Conservation (phyloP, 2,888 invertebrate species). For the Melangyna quadrimaculata region DNA sequence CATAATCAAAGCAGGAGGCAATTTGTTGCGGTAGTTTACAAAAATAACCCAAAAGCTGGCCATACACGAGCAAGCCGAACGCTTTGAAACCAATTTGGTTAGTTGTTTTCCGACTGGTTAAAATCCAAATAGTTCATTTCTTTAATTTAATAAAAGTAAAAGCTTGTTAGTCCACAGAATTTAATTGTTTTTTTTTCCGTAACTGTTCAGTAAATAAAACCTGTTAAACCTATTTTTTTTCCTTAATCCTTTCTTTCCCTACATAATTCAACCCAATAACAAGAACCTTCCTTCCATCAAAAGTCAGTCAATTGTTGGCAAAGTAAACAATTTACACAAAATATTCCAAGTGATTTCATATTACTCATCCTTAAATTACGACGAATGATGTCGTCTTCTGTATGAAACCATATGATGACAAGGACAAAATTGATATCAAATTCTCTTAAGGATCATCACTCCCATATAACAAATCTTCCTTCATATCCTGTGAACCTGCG, state of each 20-base stretch:
- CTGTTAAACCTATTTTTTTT: too few species aligned
- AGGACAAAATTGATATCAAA: constrained; percentile 34
- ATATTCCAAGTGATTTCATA: constrained; percentile 51
- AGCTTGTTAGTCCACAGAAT: not conserved
- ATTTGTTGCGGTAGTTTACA: too few species aligned
- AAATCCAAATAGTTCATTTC: not conserved
- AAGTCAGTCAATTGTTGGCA: constrained; percentile 38
- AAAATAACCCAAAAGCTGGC: too few species aligned
- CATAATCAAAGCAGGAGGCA: too few species aligned
- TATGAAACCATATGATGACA: not conserved
- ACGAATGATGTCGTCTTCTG: not conserved
- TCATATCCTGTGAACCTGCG: too few species aligned
- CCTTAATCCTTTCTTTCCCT: not conserved
- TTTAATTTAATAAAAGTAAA: not conserved
- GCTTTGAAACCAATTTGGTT: too few species aligned
- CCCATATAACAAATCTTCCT: constrained; percentile 20
- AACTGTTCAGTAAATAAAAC: not conserved
- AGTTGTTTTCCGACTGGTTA: not conserved
- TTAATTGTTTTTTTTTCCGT: not conserved
- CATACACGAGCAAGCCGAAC: too few species aligned
- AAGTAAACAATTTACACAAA: constrained; percentile 35
- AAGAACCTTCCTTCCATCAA: not conserved
- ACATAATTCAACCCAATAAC: not conserved
- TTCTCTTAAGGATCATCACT: constrained; percentile 22
- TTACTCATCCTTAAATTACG: constrained; percentile 12